Base-by-base conservation (phyloP, 2,888 invertebrate species). In the Sarcophaga subvicina region DNA sequence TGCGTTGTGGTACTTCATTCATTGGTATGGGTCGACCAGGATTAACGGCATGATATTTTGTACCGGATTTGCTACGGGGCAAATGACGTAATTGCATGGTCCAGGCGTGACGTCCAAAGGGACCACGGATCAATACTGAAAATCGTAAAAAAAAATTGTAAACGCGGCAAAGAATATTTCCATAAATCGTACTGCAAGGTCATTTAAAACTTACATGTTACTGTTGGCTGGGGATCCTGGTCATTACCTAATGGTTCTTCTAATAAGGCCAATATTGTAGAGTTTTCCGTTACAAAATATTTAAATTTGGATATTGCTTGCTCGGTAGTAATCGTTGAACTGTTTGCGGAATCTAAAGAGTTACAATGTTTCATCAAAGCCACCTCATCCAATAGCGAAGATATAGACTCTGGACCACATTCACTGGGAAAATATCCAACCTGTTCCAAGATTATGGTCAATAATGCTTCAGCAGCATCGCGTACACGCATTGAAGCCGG, bases 401-500 rank as follows among this genome's bases (percentile, higher is more conserved):
- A 98, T 1, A 97, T 94, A 0, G 97, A 96, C 92, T 97, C 97
- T 0, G 97, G 96, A 0, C 97, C 97, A 92, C 96, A 97, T 80
- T 97, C 97, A 87, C 96, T 96, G 0, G 97, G 97, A 90, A 97
- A 97, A 90, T 96, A 97, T 0, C 97, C 97, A 62, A 97, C 96
- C 94, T 98, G 98, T 93, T 98, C 98, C 85, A 99, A 95, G 89
- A 99, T 97, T 85, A 97, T 96, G 89, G 98, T 98, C 8, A 99
- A 95, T 62, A 99, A 94, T 88, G 97, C 97, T 93, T 99, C 99
- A 0, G 99, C 99, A 0, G 99, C 99, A 94, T 99, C 99, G 84
- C 98, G 95, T 0, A 99, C 99, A 89, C 99, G 95, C 97, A 99
- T 98, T 0, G 99, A 99, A 0, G 98, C 99, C 0, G 99, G 99